Evolutionary conservation across 2,797 vertebrate genomes (phyloP), one percentile per base, ranked within the genome.

Genomic region (Kryptolebias ocellatus): DNA sequence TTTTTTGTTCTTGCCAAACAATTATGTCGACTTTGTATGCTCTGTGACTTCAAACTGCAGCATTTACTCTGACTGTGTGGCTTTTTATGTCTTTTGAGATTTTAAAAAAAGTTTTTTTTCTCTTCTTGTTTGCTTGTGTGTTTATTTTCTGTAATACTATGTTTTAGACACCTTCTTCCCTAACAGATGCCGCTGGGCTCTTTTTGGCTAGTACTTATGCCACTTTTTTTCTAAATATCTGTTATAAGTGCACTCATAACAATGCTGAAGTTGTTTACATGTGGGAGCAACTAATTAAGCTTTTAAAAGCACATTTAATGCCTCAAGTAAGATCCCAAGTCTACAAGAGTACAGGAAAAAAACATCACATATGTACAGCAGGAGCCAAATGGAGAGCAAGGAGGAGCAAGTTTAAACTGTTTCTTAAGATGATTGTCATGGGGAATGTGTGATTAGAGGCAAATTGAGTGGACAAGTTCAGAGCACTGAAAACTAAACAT

Each of bases 221-320:
- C 18, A 47, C 15, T 49, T 65, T 55, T 34, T 24, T 24, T 24
- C 20, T 17, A 11, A 29, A 10, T 27, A 52, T 63, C 16, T 61
- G 14, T 62, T 15, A 5, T 37, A 61, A 51, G 37, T 44, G 37
- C 39, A 44, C 37, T 18, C 50, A 15, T 44, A 29, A 45, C 24
- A 50, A 24, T 29, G n/a, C 9, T 27, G 2, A 53, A 44, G 17
- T 31, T 53, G 51, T 53, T 45, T 53, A 45, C 51, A 53, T 64
- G 24, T 53, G 39, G 51, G 51, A 64, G 61, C 51, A 53, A 27
- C 50, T 53, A 18, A 63, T n/a, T 42, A 17, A 64, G 37, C 61
- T 28, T 64, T 53, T 44, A 53, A 64, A 53, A 53, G 51, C 63
- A 14, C 9, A 45, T 45, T 31, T 54, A 45, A 46, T 47, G 31